These are phyloP conservation scores for Spodoptera frugiperda DNA, from an alignment of 1,140 invertebrate species.

Conservation along the genomic window DNA sequence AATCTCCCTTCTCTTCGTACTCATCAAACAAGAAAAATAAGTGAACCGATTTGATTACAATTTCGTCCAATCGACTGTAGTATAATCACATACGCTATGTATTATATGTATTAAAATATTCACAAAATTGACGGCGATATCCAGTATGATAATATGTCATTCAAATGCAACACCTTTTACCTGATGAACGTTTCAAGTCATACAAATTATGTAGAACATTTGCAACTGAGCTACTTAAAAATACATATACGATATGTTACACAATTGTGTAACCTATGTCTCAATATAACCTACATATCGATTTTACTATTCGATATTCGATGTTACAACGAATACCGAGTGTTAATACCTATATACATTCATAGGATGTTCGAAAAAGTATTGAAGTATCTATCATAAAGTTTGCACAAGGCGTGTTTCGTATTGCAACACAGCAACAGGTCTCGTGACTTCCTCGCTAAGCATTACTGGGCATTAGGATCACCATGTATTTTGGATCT, in stretches of 20 bases:
- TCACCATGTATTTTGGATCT: background rate
- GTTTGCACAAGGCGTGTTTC: background rate
- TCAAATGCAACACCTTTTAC: background rate
- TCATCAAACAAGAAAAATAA: too few relatives aligned
- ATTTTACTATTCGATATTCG: constrained; percentile 18
- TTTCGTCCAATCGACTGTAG: too few relatives aligned
- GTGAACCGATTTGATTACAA: too few relatives aligned
- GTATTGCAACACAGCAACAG: constrained; percentile 24
- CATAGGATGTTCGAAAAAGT: constrained; percentile 15
- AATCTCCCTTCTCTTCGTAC: too few relatives aligned
- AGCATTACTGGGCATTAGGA: background rate
- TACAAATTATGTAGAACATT: background rate
- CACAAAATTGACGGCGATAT: background rate
- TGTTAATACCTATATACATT: constrained; percentile 33
- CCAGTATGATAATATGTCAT: background rate
- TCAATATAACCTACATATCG: constrained; percentile 44
- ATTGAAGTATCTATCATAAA: constrained; percentile 7
- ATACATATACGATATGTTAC: constrained; percentile 34
- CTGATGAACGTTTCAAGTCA: background rate
- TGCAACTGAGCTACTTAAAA: constrained; percentile 30
- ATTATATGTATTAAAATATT: background rate
- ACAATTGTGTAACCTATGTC: constrained; percentile 29
- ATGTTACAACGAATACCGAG: background rate
- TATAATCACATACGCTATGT: too few relatives aligned
- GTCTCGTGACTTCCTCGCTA: constrained; percentile 37